Percentiles rank a stretch among this genome's conserved stretches.
Evolutionary conservation across 2,113 vertebrate genomes (phyloP).

Genomic region (Collichthys lucidus): DNA sequence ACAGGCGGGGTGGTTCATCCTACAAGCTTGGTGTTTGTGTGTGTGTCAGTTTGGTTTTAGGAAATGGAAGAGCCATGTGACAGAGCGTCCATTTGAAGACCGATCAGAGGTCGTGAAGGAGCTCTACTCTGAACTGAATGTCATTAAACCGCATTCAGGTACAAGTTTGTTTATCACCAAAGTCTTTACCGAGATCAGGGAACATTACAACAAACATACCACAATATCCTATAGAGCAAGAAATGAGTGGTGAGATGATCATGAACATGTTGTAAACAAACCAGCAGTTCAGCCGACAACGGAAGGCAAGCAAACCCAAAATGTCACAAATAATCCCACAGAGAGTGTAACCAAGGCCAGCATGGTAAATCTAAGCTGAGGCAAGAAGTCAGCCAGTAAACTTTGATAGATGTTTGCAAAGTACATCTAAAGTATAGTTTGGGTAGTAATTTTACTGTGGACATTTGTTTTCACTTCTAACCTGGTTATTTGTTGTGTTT

Average conservation of each 20-base stretch:
- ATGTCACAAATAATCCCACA: neutral
- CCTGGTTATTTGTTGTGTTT: too few species aligned
- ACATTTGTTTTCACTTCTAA: too few species aligned
- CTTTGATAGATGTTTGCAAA: neutral
- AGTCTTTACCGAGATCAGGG: neutral
- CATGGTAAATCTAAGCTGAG: neutral
- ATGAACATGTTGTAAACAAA: neutral
- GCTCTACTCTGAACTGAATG: conserved; percentile 89
- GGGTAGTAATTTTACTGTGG: too few species aligned
- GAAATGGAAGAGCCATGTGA: conserved; percentile 95
- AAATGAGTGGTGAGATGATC: neutral
- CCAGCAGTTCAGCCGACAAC: neutral
- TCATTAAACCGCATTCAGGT: conserved; percentile 83
- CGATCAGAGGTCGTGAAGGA: conserved; percentile 90
- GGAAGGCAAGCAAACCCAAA: neutral
- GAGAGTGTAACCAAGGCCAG: too few species aligned
- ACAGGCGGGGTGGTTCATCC: neutral
- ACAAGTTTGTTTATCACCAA: neutral
- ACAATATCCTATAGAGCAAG: neutral
- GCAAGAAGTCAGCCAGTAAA: neutral
- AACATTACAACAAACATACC: neutral
- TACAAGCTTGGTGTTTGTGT: conserved; percentile 13
- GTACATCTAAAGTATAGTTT: neutral
- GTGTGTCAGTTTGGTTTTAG: conserved; percentile 90
- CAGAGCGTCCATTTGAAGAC: conserved; percentile 87